Percentiles rank a stretch among this genome's conserved stretches.
Evolutionary conservation across 2,888 invertebrate genomes (phyloP).

Genomic region (Habroteleia sp.): DNA sequence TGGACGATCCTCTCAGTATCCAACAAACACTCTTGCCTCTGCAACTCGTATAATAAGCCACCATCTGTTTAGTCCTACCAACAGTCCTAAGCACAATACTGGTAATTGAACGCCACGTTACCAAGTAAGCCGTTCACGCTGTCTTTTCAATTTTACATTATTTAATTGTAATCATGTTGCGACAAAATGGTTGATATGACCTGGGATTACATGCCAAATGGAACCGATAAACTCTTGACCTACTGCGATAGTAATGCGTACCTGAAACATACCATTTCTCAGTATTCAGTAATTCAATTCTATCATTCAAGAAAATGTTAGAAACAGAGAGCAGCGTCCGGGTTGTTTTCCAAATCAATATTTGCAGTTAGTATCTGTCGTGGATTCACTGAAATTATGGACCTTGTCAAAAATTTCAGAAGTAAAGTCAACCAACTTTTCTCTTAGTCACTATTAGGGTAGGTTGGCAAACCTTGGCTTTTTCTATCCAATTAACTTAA

Average conservation of each 20-base stretch:
- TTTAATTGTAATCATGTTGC: slow-evolving; percentile 44
- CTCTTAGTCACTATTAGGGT: slow-evolving; percentile 6
- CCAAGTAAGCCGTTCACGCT: slow-evolving; percentile 69
- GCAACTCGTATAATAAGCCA: slow-evolving; percentile 88
- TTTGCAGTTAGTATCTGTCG: slow-evolving; percentile 8
- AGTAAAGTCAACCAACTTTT: not conserved
- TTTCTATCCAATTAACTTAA: slow-evolving; percentile 9
- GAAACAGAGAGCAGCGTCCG: slow-evolving; percentile 11
- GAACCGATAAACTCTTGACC: slow-evolving; percentile 8
- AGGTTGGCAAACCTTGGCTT: slow-evolving; percentile 28
- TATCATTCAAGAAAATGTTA: slow-evolving; percentile 66
- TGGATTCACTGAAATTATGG: slow-evolving; percentile 39
- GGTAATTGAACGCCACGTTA: slow-evolving; percentile 74
- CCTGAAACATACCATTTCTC: too few relatives aligned
- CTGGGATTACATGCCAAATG: slow-evolving; percentile 12
- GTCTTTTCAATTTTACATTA: slow-evolving; percentile 66
- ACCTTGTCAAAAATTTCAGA: slow-evolving; percentile 2
- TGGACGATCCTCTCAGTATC: slow-evolving; percentile 82
- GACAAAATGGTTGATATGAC: slow-evolving; percentile 19
- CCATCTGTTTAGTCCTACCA: slow-evolving; percentile 86
- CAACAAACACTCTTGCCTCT: slow-evolving; percentile 86
- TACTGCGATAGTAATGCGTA: slow-evolving; percentile 66
- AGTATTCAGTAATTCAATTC: too few relatives aligned
- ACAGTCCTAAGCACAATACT: slow-evolving; percentile 81
- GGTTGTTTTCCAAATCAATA: slow-evolving; percentile 33